Evolutionary conservation across 1,140 invertebrate species (phyloP).

Genomic region (Drosophila arawakana): DNA sequence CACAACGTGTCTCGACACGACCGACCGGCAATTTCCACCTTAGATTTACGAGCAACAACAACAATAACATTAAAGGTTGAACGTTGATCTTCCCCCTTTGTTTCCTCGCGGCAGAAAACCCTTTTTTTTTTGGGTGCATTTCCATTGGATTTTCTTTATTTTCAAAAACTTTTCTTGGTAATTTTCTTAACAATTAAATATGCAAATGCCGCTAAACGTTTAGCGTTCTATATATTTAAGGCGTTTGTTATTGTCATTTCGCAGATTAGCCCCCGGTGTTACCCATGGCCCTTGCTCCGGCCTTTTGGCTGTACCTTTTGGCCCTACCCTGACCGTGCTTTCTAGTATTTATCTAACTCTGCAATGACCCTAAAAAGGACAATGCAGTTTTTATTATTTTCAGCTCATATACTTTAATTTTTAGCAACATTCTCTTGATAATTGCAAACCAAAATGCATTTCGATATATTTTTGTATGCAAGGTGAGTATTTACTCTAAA

Average conservation of each 20-base stretch:
- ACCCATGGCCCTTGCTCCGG: neutral
- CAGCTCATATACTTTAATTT: too few relatives aligned
- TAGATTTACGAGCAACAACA: conserved; percentile 37
- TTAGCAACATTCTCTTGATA: too few relatives aligned
- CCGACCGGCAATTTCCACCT: conserved; percentile 8
- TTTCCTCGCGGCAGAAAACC: conserved; percentile 11
- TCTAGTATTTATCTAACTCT: neutral
- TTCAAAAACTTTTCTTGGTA: conserved; percentile 33
- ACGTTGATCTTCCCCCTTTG: neutral
- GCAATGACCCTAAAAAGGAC: conserved; percentile 12
- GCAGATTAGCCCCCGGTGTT: neutral
- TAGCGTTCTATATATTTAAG: conserved; percentile 6
- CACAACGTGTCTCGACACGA: neutral
- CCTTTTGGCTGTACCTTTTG: neutral
- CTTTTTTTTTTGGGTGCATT: conserved; percentile 33
- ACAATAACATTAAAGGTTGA: conserved; percentile 4
- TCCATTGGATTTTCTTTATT: conserved; percentile 34
- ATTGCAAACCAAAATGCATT: too few relatives aligned
- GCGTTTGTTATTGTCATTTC: conserved; percentile 42
- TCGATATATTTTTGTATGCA: too few relatives aligned
- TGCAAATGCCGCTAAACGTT: conserved; percentile 67
- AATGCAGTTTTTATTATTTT: neutral
- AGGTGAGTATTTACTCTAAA: too few relatives aligned
- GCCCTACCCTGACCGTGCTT: conserved; percentile 6
- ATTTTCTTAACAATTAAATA: conserved; percentile 77